These are phyloP conservation scores for Perccottus glenii DNA, from an alignment of 2,113 vertebrate genomes.

Conservation along the genomic window DNA sequence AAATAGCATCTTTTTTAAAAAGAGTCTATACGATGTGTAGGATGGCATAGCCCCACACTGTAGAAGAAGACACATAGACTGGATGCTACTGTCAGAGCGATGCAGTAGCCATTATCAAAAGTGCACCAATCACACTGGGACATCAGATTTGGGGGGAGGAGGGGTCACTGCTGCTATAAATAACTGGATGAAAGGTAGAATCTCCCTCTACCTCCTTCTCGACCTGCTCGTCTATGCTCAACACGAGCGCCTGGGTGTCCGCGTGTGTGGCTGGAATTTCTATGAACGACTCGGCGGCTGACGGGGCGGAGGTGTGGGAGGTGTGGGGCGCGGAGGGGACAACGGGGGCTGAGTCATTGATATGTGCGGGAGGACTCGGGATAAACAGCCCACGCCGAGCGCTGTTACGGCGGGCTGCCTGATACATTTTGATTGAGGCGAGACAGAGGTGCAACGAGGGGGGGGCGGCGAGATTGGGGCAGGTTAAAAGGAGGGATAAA, in stretches of 20 bases:
- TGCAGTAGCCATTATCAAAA: constrained; percentile 10
- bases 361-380: constrained; percentile 80
- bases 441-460: constrained; percentile 45
- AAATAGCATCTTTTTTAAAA: no score
- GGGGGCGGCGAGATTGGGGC: constrained; percentile 41
- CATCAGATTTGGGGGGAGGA: constrained; percentile 35
- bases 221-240: constrained; percentile 76
- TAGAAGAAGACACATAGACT: background rate
- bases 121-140: constrained; percentile 12
- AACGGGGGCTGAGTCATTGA: constrained; percentile 77
- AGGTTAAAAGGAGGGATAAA: constrained; percentile 64
- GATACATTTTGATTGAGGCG: constrained; percentile 77
- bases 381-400: constrained; percentile 78
- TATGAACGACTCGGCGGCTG: constrained; percentile 73
- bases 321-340: constrained; percentile 40
- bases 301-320: background rate
- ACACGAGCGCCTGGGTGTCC: constrained; percentile 75
- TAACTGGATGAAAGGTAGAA: constrained; percentile 63
- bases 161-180: constrained; percentile 64
- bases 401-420: constrained; percentile 73
- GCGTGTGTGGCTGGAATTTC: constrained; percentile 83
- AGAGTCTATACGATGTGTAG: no score
- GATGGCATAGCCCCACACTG: background rate
- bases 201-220: constrained; percentile 46
- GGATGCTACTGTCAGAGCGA: background rate